Evolutionary conservation across 2,113 vertebrate species (phyloP), one percentile per base, ranked within the genome.

Genomic region (Aphyosemion australe): DNA sequence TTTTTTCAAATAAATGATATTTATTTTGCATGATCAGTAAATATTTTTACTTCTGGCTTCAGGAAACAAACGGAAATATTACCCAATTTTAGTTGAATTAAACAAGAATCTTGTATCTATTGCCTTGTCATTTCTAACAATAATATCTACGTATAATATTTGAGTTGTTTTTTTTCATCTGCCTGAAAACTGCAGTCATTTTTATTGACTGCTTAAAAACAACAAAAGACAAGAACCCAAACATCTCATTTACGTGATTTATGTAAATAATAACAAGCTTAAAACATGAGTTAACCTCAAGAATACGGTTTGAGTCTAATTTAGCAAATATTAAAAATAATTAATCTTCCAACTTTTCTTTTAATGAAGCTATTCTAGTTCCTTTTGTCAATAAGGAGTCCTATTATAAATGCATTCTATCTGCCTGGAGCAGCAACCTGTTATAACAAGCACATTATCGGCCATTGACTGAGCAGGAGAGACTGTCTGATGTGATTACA

Each of bases 361-460:
- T 48, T 61, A 46, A 57, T 62, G 18, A 66, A n/a, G n/a, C 19
- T 58, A 16, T 42, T 26, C 11, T 14, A 26, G 58, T 48, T 48
- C 18, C 14, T 51, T 52, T 15, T 41, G 20, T 19, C 5, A 34
- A 32, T 2, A n/a, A 34, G 15, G 34, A 3, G n/a, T 19, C 11
- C 6, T 11, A 32, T 53, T 52, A 31, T 58, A 60, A 21, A 75
- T 47, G 10, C n/a, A 15, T 16, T 26, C 4, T 54, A 61, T 48
- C 69, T 7, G 54, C 58, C 31, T 55, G 41, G 65, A 80, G 61
- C 64, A 63, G 51, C 75, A 58, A 69, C 60, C 60, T 69, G 52
- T 75, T 82, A 20, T 46, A 68, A 81, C 59, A 51, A 60, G 53
- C 65, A 62, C 80, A 82, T 79, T 75, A 83, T 69, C 65, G 66